phyloP scores from a whole-genome alignment of 2,888 invertebrate species.

The Acleris cristana region DNA sequence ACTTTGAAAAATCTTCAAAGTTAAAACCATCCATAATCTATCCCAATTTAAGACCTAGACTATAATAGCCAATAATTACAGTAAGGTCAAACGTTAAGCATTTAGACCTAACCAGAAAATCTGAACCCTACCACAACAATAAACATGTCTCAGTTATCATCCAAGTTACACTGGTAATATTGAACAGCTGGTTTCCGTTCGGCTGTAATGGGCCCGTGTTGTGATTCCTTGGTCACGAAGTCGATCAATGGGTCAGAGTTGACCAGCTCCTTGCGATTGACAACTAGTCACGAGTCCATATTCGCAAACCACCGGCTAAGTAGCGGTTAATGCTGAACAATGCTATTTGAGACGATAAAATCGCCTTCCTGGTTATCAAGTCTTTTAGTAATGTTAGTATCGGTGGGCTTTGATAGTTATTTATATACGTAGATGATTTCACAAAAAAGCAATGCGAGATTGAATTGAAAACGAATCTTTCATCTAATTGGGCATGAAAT shows the following conservation, averaged over 20 bases:
- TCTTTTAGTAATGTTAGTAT: background rate
- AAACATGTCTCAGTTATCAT: background rate
- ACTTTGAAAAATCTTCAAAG: background rate
- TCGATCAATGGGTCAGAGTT: constrained; percentile 66
- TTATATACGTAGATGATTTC: background rate
- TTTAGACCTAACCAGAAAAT: constrained; percentile 37
- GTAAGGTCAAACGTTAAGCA: constrained; percentile 55
- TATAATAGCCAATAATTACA: constrained; percentile 31
- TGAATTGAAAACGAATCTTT: constrained; percentile 11
- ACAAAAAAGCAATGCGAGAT: constrained; percentile 7
- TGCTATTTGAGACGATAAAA: constrained; percentile 12
- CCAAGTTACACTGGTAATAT: constrained; percentile 11
- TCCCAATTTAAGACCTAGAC: constrained; percentile 15
- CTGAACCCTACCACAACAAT: background rate
- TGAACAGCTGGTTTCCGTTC: constrained; percentile 61
- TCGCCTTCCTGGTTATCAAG: constrained; percentile 25
- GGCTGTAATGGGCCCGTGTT: constrained; percentile 58
- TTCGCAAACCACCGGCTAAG: constrained; percentile 33
- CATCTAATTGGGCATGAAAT: constrained; percentile 16
- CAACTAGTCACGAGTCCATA: constrained; percentile 45
- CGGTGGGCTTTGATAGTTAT: background rate
- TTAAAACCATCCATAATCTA: background rate
- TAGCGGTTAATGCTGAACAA: constrained; percentile 35
- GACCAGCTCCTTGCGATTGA: constrained; percentile 52
- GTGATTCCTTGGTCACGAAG: constrained; percentile 70